phyloP scores from a whole-genome alignment of 2,797 vertebrate genomes.

The Clarias fuscus region DNA sequence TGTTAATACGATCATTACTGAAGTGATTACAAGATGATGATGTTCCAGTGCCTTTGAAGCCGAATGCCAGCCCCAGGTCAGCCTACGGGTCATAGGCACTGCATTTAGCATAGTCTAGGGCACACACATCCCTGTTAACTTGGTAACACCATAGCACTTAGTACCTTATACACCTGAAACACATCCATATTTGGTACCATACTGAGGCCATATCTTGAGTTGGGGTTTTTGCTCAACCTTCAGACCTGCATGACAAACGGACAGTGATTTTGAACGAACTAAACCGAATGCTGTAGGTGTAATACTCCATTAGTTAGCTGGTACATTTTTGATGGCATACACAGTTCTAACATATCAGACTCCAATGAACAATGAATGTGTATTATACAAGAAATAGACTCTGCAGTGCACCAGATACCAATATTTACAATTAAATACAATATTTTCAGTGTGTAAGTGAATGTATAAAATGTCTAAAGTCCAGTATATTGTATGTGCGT shows the following conservation, averaged over 20 bases:
- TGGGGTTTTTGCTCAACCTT: background rate
- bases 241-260: background rate
- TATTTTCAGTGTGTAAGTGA: no score
- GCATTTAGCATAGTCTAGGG: background rate
- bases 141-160: background rate
- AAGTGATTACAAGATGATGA: background rate
- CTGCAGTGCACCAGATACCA: no score
- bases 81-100: background rate
- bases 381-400: no score
- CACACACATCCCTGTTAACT: background rate
- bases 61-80: background rate
- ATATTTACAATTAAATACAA: no score
- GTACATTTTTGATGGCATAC: background rate
- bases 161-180: background rate
- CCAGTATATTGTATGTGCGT: no score
- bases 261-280: background rate
- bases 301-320: no score
- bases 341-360: background rate
- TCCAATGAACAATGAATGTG: no score
- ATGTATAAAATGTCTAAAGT: no score
- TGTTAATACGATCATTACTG: background rate
- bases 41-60: background rate
- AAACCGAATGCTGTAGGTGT: background rate
- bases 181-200: background rate
- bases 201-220: background rate